A percentile compares a stretch with the other conserved stretches of the same genome.
These are phyloP conservation scores for Chromis chromis DNA, from an alignment of 2,797 vertebrate genomes.

Conservation along the genomic window DNA sequence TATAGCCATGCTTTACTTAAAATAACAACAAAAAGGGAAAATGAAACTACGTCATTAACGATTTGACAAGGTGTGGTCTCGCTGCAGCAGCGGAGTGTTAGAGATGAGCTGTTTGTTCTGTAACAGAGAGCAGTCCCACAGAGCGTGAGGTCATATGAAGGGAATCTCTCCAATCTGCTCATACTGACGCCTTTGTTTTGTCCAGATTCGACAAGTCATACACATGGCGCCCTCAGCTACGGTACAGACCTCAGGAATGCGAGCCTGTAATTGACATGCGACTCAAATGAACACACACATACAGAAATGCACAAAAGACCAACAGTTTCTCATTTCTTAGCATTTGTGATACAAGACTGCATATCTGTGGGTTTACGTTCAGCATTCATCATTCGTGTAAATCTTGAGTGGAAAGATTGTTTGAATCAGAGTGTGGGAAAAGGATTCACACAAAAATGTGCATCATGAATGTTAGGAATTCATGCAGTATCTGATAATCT, in stretches of 20 bases:
- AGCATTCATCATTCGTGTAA: slow-evolving; percentile 1
- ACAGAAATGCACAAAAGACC: slow-evolving; percentile 14
- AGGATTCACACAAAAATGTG: slow-evolving; percentile 35
- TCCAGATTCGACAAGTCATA: slow-evolving; percentile 52
- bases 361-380: slow-evolving; percentile 9
- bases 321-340: slow-evolving; percentile 20
- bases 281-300: slow-evolving; percentile 16
- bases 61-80: background rate
- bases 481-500: background rate
- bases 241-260: slow-evolving; percentile 58
- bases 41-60: background rate
- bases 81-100: slow-evolving; percentile 17
- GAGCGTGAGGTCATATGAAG: slow-evolving; percentile 61
- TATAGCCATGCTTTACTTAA: background rate
- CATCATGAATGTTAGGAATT: slow-evolving; percentile 11
- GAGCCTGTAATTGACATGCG: slow-evolving; percentile 38
- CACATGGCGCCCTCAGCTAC: slow-evolving; percentile 31
- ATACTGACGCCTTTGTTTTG: slow-evolving; percentile 72
- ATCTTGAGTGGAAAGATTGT: background rate
- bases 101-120: slow-evolving; percentile 55
- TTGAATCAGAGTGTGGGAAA: slow-evolving; percentile 10
- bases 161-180: slow-evolving; percentile 54
- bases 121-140: slow-evolving; percentile 40
- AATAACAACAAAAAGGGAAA: background rate
- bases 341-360: slow-evolving; percentile 1